Percentiles rank a stretch among this genome's conserved stretches.
These are phyloP conservation scores for Pomatostomus ruficeps DNA, from an alignment of 2,113 vertebrate genomes.

Conservation along the genomic window DNA sequence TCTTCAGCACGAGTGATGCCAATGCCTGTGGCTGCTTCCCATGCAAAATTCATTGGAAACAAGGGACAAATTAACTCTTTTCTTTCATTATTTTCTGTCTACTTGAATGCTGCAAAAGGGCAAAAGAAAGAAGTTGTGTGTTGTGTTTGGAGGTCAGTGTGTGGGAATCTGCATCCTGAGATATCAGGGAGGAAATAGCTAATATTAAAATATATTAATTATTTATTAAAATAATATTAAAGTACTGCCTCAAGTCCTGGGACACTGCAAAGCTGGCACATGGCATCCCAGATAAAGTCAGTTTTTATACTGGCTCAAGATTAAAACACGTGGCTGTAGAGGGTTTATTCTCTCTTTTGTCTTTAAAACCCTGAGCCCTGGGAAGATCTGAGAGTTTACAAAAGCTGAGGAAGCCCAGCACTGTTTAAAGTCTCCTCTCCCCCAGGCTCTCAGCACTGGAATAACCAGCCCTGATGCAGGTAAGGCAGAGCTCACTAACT, in stretches of 20 bases:
- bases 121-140: neutral
- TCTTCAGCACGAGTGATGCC: neutral
- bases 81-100: neutral
- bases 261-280: accelerated
- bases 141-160: neutral
- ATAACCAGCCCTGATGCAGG: neutral
- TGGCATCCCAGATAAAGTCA: too few species aligned
- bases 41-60: neutral
- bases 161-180: neutral
- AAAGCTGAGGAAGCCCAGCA: neutral
- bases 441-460: neutral
- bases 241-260: neutral
- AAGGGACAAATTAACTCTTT: neutral
- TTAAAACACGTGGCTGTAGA: neutral
- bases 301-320: neutral
- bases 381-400: neutral
- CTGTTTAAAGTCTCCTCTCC: neutral
- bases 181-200: neutral
- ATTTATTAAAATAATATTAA: neutral
- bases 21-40: accelerated
- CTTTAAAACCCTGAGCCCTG: neutral
- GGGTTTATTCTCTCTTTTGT: neutral
- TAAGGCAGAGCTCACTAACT: neutral
- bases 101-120: neutral
- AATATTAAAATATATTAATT: neutral